These are phyloP conservation scores for Yponomeuta evonymella DNA, from an alignment of 2,888 invertebrate species.

Conservation along the genomic window DNA sequence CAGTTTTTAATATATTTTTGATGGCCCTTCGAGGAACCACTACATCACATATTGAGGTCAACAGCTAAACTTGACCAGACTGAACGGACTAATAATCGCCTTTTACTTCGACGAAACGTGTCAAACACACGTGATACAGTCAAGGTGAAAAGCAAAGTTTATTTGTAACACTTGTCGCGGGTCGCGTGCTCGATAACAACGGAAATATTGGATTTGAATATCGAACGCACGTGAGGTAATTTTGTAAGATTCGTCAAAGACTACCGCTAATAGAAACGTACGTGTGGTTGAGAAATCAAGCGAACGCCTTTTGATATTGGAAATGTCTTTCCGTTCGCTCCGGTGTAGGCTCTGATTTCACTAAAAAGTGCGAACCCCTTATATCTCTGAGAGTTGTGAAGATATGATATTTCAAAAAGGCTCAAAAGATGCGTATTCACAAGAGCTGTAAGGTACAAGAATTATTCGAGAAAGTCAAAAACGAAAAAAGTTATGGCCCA, in stretches of 20 bases:
- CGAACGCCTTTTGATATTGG: neutral
- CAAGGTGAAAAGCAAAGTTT: neutral
- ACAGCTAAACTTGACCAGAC: neutral
- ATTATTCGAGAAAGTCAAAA: too few relatives aligned
- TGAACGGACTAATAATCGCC: neutral
- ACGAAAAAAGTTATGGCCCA: too few relatives aligned
- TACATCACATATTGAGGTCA: neutral
- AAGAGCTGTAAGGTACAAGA: too few relatives aligned
- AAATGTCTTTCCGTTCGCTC: too few relatives aligned
- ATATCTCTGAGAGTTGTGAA: too few relatives aligned
- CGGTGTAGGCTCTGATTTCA: too few relatives aligned
- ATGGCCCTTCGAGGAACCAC: neutral
- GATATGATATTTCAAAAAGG: too few relatives aligned
- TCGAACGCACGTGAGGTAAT: neutral
- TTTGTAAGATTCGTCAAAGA: neutral
- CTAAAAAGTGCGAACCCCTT: too few relatives aligned
- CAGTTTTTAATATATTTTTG: neutral
- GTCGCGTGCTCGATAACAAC: neutral
- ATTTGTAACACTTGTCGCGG: neutral
- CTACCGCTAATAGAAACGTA: neutral
- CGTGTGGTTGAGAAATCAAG: neutral
- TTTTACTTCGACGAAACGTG: neutral
- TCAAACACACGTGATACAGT: neutral
- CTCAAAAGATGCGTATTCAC: too few relatives aligned
- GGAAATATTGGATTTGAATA: slow-evolving; percentile 1